Evolutionary conservation across 2,797 vertebrate species (phyloP).

Genomic region (Alectoris magna): DNA sequence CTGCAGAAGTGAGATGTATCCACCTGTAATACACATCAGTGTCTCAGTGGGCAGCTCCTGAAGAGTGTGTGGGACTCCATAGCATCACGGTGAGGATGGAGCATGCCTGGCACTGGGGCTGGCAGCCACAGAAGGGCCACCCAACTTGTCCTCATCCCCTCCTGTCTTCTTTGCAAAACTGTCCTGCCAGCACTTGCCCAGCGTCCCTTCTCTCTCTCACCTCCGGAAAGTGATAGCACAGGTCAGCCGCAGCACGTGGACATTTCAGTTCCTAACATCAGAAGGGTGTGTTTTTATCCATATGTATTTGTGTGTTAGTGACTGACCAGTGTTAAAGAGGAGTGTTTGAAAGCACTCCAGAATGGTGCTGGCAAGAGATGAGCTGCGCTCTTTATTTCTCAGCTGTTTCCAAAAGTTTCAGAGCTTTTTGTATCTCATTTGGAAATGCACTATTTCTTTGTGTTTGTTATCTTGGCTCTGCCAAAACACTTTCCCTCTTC

Average conservation of each 20-base stretch:
- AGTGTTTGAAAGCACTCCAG: background rate
- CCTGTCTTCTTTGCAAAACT: background rate
- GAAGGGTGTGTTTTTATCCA: background rate
- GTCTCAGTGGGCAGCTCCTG: background rate
- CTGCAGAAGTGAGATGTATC: background rate
- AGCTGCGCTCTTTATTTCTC: background rate
- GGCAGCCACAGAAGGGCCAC: background rate
- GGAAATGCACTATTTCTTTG: background rate
- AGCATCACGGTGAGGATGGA: background rate
- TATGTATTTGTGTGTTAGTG: background rate
- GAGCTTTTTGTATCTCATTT: background rate
- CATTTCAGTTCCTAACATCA: background rate
- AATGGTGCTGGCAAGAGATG: background rate
- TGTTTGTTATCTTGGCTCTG: background rate
- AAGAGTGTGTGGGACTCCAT: background rate
- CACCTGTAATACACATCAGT: background rate
- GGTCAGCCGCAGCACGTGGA: background rate
- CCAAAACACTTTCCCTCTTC: background rate
- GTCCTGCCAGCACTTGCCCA: too few relatives aligned
- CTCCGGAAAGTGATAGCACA: background rate
- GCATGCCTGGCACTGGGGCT: background rate
- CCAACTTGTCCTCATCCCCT: background rate
- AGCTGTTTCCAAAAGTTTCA: background rate
- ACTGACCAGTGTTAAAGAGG: background rate
- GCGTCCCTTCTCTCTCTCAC: fast-evolving